Evolutionary conservation across 2,888 invertebrate genomes (phyloP), one percentile per base, ranked within the genome.

Genomic region (Catocala fraxini): DNA sequence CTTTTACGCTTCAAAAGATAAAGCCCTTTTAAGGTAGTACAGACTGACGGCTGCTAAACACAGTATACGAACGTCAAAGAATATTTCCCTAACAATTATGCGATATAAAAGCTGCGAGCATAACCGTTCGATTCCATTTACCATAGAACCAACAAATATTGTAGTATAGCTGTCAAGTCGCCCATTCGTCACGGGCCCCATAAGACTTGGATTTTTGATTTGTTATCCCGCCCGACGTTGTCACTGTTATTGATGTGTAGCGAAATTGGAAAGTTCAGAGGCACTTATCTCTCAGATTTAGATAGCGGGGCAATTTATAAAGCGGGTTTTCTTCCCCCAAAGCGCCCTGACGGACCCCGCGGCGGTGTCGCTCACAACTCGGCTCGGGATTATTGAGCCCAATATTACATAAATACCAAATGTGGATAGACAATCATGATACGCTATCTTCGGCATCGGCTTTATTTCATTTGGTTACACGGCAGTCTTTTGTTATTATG

Each of bases 161-260:
- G 54, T 57, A 73, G 71, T 71, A 65, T 56, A 51, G 5, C 73
- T 70, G 76, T 70, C 75, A 77, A 65, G 63, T 69, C 52, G 54
- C 63, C 73, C 80, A 82, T 83, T 80, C 80, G 83, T 84, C 86
- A 83, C 73, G 56, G 71, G 69, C 74, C 84, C 85, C 80, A 83
- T 85, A 85, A 81, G 80, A 83, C 80, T 81, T 82, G 81, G 84
- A 89, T 89, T 87, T 92, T 92, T 94, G 93, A 93, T 93, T 90
- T 91, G 92, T 93, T 90, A 88, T 85, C 87, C 86, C 79, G 82
- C 77, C 85, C 86, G 81, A 75, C 77, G 77, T 83, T 89, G 93
- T 92, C 93, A 91, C 82, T 92, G 91, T 92, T 93, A 93, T 93
- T 94, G 93, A 94, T 94, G 93, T 92, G 93, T 92, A 87, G 89